phyloP scores from a whole-genome alignment of 2,888 invertebrate species.

The Catotricha subobsoleta region DNA sequence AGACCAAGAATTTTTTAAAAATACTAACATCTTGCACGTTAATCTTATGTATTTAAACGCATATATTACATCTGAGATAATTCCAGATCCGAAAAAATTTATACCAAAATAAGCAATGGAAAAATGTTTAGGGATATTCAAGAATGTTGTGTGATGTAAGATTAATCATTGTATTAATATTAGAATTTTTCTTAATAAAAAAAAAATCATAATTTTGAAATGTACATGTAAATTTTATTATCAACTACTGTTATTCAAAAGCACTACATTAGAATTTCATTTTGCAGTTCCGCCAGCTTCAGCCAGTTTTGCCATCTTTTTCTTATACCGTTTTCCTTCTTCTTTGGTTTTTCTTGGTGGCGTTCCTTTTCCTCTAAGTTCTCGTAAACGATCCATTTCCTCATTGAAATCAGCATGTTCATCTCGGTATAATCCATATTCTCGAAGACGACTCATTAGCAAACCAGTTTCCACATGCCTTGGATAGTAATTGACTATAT shows the following conservation, averaged over 20 bases:
- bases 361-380: constrained; percentile 56
- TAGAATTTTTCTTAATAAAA: background rate
- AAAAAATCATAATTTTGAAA: background rate
- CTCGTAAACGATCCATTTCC: constrained; percentile 61
- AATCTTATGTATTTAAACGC: too few relatives aligned
- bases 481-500: constrained; percentile 71
- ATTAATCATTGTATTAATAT: too few relatives aligned
- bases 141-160: too few relatives aligned
- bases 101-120: too few relatives aligned
- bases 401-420: constrained; percentile 81
- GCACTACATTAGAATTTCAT: too few relatives aligned
- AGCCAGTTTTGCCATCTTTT: background rate
- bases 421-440: constrained; percentile 66
- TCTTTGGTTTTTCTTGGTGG: constrained; percentile 1
- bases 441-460: constrained; percentile 52
- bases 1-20: too few relatives aligned
- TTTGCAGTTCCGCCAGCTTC: too few relatives aligned
- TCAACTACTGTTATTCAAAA: background rate
- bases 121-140: too few relatives aligned
- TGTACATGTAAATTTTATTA: background rate
- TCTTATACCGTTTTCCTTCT: constrained; percentile 3
- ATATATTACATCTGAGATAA: too few relatives aligned
- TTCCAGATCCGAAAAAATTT: too few relatives aligned
- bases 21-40: too few relatives aligned
- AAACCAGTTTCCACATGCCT: constrained; percentile 56